Percentiles rank a stretch among this genome's conserved stretches.
Evolutionary conservation across 2,888 invertebrate species (phyloP).

Genomic region (Ditylenchus weischeri): DNA sequence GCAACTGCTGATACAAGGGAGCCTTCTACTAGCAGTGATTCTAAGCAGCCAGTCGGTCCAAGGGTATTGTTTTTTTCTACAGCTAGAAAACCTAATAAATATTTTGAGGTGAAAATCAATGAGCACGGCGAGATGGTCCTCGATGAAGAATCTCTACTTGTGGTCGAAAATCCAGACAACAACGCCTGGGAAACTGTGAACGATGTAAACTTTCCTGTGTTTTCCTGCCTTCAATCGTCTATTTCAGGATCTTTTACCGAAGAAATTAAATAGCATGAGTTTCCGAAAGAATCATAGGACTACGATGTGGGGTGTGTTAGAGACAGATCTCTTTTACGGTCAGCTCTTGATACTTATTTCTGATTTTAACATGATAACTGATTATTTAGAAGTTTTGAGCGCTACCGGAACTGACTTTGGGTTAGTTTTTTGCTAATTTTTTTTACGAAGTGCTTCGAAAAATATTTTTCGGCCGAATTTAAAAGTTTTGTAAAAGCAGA

Average conservation of each 20-base stretch:
- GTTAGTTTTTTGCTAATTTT: conserved; percentile 14
- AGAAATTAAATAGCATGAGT: conserved; percentile 46
- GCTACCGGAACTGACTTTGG: conserved; percentile 55
- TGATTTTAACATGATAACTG: not conserved
- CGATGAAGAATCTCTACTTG: conserved; percentile 46
- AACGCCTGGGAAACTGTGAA: conserved; percentile 49
- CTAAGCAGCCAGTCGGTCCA: conserved; percentile 12
- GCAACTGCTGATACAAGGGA: conserved; percentile 8
- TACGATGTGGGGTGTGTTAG: conserved; percentile 41
- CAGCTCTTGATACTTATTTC: not conserved
- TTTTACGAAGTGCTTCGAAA: too few relatives aligned
- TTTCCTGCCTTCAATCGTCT: not conserved
- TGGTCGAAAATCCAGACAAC: conserved; percentile 35
- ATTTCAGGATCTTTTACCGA: conserved; percentile 38
- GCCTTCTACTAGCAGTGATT: not conserved
- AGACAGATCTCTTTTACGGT: conserved; percentile 54
- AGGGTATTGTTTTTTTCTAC: not conserved
- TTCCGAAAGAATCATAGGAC: conserved; percentile 43
- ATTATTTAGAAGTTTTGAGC: conserved; percentile 42
- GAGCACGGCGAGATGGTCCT: conserved; percentile 44
- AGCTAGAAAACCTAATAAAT: not conserved
- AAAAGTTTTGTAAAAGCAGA: too few relatives aligned
- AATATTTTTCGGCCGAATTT: too few relatives aligned
- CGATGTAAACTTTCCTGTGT: conserved; percentile 33
- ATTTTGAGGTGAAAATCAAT: conserved; percentile 43